These are phyloP conservation scores for Lethenteron reissneri DNA, from an alignment of 2,113 vertebrate genomes.

Conservation along the genomic window DNA sequence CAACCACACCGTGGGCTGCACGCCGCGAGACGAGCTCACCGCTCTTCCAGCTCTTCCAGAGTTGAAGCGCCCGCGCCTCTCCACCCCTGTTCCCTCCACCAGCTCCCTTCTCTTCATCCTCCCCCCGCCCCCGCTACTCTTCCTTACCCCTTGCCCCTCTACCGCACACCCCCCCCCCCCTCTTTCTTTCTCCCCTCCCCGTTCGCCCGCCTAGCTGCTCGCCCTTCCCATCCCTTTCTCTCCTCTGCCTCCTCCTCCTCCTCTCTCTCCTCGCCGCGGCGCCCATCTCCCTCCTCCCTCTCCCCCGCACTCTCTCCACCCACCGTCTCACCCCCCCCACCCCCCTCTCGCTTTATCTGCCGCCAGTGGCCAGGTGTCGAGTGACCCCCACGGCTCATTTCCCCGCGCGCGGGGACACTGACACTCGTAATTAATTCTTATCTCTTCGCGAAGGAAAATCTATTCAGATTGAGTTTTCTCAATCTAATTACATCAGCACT, in stretches of 20 bases:
- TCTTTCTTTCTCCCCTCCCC: not conserved
- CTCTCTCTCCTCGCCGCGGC: not conserved
- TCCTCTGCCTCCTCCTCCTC: not conserved
- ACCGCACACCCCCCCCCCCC: not conserved
- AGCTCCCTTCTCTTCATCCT: not conserved
- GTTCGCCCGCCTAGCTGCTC: not conserved
- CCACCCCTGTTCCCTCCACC: not conserved
- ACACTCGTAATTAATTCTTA: slow-evolving; percentile 29
- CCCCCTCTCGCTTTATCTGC: not conserved
- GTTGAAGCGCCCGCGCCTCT: not conserved
- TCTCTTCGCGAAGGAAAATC: slow-evolving; percentile 18
- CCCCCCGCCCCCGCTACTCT: not conserved
- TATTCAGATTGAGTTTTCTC: slow-evolving; percentile 19
- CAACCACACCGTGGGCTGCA: not conserved
- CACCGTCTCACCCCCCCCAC: not conserved
- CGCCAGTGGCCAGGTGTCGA: not conserved
- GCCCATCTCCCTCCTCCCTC: not conserved
- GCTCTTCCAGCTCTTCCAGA: not conserved
- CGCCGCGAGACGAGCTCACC: not conserved
- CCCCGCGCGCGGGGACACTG: slow-evolving; percentile 10
- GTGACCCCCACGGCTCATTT: slow-evolving; percentile 4
- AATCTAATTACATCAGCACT: slow-evolving; percentile 28
- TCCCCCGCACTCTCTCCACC: not conserved
- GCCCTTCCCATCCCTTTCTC: not conserved
- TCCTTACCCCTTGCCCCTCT: not conserved